Evolutionary conservation across 1,140 invertebrate genomes (phyloP).

Genomic region (Mesaphorura yosii): DNA sequence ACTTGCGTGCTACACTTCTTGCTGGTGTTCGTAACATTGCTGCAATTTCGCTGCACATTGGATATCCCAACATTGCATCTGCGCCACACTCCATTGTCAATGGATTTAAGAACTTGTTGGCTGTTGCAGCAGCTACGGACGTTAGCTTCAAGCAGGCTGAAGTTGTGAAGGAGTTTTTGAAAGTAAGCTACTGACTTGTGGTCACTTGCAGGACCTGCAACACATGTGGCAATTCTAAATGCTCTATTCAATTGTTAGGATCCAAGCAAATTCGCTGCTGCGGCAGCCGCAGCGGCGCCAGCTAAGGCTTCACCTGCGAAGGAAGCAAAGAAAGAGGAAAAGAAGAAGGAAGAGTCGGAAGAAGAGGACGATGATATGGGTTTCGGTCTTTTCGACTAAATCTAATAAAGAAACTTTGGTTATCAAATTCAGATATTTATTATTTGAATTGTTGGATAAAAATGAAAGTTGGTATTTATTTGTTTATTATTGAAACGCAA

Average conservation of each 20-base stretch:
- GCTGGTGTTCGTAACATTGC: constrained; percentile 84
- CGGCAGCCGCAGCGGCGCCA: constrained; percentile 47
- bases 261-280: constrained; percentile 78
- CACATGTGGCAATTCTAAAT: neutral
- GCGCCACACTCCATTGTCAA: constrained; percentile 94
- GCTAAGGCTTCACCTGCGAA: constrained; percentile 43
- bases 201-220: no score
- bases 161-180: constrained; percentile 81
- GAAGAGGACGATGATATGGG: constrained; percentile 93
- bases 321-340: constrained; percentile 62
- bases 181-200: constrained; percentile 45
- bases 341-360: constrained; percentile 60
- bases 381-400: constrained; percentile 88
- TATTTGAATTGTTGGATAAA: no score
- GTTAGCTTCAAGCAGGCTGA: constrained; percentile 87
- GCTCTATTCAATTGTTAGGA: constrained; percentile 49
- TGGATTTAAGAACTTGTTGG: constrained; percentile 95
- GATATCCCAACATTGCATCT: constrained; percentile 92
- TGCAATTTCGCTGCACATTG: constrained; percentile 81
- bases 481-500: no score
- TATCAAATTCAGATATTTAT: no score
- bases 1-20: constrained; percentile 52
- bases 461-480: no score
- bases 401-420: no score
- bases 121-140: constrained; percentile 89